Percentiles rank a stretch among this genome's conserved stretches.
These are phyloP conservation scores for Colletes gigas DNA, from an alignment of 1,140 invertebrate genomes.

Conservation along the genomic window DNA sequence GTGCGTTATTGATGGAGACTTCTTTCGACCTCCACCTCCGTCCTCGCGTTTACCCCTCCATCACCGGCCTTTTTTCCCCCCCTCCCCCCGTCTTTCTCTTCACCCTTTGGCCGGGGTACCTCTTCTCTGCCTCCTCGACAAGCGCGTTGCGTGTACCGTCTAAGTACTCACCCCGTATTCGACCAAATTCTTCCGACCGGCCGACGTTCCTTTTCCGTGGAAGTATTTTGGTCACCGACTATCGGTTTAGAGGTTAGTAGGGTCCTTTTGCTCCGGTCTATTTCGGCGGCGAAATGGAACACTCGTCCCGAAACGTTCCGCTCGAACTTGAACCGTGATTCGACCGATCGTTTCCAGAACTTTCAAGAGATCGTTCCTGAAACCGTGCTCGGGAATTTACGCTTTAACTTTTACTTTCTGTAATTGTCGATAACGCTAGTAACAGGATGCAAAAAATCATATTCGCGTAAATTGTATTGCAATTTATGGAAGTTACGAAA, in stretches of 20 bases:
- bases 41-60: conserved; percentile 46
- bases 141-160: conserved; percentile 43
- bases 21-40: conserved; percentile 76
- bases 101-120: conserved; percentile 26
- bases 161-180: conserved; percentile 44
- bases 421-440: too few relatives aligned
- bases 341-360: neutral
- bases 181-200: conserved; percentile 25
- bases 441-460: too few relatives aligned
- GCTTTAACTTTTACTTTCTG: too few relatives aligned
- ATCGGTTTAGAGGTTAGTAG: conserved; percentile 30
- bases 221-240: conserved; percentile 20
- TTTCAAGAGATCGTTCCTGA: neutral
- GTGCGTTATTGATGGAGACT: conserved; percentile 82
- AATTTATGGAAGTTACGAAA: too few relatives aligned
- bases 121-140: conserved; percentile 23
- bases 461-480: too few relatives aligned
- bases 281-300: conserved; percentile 11
- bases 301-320: neutral
- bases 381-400: too few relatives aligned
- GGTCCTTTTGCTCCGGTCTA: conserved; percentile 20
- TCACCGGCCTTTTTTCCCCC: neutral
- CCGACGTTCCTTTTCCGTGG: neutral
- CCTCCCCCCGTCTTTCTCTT: neutral
- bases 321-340: neutral